A percentile compares a stretch with the other conserved stretches of the same genome.
Conservation (phyloP, 2,797 vertebrate species). For the Dendrocincla tyrannina region DNA sequence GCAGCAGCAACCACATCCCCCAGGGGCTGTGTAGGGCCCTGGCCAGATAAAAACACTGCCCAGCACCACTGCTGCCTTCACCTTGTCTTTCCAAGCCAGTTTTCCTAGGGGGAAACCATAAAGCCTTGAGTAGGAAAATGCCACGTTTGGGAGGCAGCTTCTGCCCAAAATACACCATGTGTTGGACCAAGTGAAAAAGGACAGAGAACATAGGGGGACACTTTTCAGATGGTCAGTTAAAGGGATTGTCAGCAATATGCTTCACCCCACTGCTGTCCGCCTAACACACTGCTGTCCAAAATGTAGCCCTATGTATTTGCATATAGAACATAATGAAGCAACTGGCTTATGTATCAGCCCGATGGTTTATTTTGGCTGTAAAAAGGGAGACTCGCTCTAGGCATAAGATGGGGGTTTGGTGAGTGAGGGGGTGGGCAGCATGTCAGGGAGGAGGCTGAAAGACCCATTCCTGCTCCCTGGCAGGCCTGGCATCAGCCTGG, state of each 20-base stretch:
- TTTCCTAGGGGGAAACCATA: background rate
- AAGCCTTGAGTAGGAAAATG: background rate
- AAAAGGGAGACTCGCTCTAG: background rate
- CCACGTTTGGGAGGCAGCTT: background rate
- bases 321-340: background rate
- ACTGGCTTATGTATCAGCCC: background rate
- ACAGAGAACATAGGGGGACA: background rate
- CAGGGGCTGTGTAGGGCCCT: rapidly evolving
- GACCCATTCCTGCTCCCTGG: rapidly evolving
- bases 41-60: background rate
- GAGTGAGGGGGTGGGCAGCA: background rate
- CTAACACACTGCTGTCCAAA: background rate
- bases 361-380: background rate
- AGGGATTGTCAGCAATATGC: background rate
- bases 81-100: rapidly evolving
- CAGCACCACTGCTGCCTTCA: background rate
- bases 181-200: background rate
- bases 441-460: background rate
- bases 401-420: background rate
- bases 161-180: background rate
- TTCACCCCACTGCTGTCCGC: background rate
- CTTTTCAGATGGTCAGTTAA: too few species aligned
- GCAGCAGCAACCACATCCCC: background rate
- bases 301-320: background rate
- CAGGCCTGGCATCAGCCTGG: background rate